phyloP scores from a whole-genome alignment of 2,888 invertebrate species.

The Parthenolecanium corni region DNA sequence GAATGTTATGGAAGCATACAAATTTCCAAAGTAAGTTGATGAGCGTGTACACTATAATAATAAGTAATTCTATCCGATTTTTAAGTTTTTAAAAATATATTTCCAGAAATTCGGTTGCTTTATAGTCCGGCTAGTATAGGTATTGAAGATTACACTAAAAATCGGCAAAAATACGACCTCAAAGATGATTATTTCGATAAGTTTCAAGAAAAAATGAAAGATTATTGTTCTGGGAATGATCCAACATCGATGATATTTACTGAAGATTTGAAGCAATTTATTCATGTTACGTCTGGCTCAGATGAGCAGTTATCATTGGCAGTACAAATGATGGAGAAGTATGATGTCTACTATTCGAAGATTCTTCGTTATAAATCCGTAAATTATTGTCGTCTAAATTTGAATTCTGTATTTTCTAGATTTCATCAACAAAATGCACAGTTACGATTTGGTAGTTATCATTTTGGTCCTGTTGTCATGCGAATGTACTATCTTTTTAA shows the following conservation, averaged over 20 bases:
- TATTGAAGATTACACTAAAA: background rate
- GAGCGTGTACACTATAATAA: too few relatives aligned
- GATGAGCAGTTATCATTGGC: slow-evolving; percentile 51
- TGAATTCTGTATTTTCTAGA: slow-evolving; percentile 40
- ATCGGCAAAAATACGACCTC: background rate
- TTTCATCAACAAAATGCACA: slow-evolving; percentile 59
- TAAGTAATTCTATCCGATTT: too few relatives aligned
- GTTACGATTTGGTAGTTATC: slow-evolving; percentile 62
- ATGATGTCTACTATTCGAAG: slow-evolving; percentile 28
- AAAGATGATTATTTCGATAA: background rate
- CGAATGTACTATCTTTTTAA: slow-evolving; percentile 60
- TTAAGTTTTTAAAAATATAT: too few relatives aligned
- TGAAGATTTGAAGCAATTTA: slow-evolving; percentile 72
- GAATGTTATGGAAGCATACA: too few relatives aligned
- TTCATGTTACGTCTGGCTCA: slow-evolving; percentile 53
- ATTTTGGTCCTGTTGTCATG: slow-evolving; percentile 75
- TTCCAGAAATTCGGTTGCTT: background rate
- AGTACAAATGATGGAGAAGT: slow-evolving; percentile 58
- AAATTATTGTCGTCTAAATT: background rate
- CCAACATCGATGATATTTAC: slow-evolving; percentile 61
- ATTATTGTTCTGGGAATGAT: slow-evolving; percentile 44
- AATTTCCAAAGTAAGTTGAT: too few relatives aligned
- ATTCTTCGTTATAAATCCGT: background rate
- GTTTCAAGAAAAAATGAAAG: slow-evolving; percentile 57
- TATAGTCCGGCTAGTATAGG: slow-evolving; percentile 2